These are phyloP conservation scores for Drosophila neonasuta DNA, from an alignment of 2,888 invertebrate genomes.

Conservation along the genomic window DNA sequence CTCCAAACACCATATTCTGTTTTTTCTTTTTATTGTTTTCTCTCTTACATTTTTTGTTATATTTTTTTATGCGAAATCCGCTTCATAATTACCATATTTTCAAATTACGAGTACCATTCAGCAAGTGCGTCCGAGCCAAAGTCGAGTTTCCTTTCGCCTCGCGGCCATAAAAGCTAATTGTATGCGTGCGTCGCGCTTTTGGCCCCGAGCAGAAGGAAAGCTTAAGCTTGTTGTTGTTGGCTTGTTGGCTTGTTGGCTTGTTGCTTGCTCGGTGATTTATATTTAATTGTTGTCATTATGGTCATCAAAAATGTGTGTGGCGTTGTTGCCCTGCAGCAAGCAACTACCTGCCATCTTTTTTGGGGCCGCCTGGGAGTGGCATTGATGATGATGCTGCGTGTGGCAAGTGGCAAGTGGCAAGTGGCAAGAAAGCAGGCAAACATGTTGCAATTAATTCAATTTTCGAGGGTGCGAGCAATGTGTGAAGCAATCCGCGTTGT, in stretches of 20 bases:
- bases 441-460: constrained; percentile 24
- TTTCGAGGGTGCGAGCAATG: constrained; percentile 34
- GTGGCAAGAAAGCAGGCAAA: constrained; percentile 9
- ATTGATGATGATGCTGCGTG: not conserved
- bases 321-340: constrained; percentile 12
- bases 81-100: constrained; percentile 78
- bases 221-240: constrained; percentile 14
- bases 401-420: not conserved
- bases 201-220: constrained; percentile 12
- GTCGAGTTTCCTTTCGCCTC: constrained; percentile 40
- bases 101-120: constrained; percentile 68
- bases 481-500: constrained; percentile 38
- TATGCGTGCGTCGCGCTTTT: constrained; percentile 65
- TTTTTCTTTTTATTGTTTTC: constrained; percentile 7
- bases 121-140: constrained; percentile 55
- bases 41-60: too few species aligned
- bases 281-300: constrained; percentile 80
- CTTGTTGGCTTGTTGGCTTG: constrained; percentile 45
- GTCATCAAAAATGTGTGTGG: constrained; percentile 66
- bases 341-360: constrained; percentile 48
- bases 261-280: constrained; percentile 71
- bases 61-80: constrained; percentile 26
- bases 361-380: not conserved
- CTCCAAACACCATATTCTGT: not conserved
- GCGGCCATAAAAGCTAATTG: constrained; percentile 75